Evolutionary conservation across 2,888 invertebrate genomes (phyloP).

Genomic region (Azorinus chamasolen): DNA sequence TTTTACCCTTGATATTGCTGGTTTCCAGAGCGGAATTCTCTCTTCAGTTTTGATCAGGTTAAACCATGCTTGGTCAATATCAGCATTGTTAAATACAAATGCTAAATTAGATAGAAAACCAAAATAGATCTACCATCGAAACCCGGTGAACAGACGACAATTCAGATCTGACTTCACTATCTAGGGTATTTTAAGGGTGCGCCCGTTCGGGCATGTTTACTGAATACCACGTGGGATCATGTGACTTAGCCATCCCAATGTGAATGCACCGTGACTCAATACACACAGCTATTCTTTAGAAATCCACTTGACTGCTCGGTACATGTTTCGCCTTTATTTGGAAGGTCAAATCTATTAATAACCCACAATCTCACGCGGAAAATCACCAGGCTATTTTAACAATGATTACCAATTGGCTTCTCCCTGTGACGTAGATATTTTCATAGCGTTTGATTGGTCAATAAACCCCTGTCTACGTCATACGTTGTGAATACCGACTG

Average conservation of each 20-base stretch:
- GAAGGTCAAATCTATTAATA: conserved; percentile 78
- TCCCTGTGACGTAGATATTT: conserved; percentile 40
- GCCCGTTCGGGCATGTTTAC: conserved; percentile 2
- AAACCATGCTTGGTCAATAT: too few relatives aligned
- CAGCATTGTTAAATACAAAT: background rate
- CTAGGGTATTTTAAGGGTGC: conserved; percentile 16
- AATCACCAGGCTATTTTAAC: conserved; percentile 63
- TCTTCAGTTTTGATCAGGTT: too few relatives aligned
- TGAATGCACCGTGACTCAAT: conserved; percentile 62
- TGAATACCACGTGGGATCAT: conserved; percentile 38
- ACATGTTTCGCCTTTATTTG: conserved; percentile 76
- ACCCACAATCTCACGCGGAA: conserved; percentile 57
- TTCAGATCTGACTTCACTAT: background rate
- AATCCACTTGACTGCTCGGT: conserved; percentile 47
- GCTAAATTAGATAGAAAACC: background rate
- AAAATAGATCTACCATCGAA: too few relatives aligned
- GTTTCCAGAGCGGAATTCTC: too few relatives aligned
- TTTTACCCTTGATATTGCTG: too few relatives aligned
- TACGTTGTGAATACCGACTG: conserved; percentile 74
- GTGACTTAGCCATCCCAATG: conserved; percentile 7
- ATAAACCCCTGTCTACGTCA: conserved; percentile 76
- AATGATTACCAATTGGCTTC: conserved; percentile 59
- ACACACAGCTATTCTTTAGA: conserved; percentile 11
- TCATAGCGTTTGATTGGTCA: conserved; percentile 71
- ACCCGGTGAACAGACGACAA: background rate